phyloP scores from a whole-genome alignment of 2,113 vertebrate genomes.

The Micronycteris hirsuta region DNA sequence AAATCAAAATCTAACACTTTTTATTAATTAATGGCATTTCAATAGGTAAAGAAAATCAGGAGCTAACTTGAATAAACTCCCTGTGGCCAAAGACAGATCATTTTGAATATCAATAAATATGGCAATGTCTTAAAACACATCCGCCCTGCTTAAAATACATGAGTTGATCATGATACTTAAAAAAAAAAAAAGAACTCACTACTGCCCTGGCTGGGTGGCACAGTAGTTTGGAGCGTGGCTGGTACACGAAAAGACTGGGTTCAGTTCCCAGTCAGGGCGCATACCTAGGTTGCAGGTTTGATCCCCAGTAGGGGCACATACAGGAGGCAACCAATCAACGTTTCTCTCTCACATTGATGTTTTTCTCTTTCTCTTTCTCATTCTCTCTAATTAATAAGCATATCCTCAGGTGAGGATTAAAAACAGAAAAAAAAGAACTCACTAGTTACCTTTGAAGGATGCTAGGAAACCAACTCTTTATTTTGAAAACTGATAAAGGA shows the following conservation, averaged over 20 bases:
- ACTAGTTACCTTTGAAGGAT: background rate
- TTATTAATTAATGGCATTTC: background rate
- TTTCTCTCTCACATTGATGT: background rate
- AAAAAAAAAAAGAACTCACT: background rate
- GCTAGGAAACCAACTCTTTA: background rate
- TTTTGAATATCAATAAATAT: background rate
- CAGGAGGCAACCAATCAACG: background rate
- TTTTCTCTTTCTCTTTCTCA: too few relatives aligned
- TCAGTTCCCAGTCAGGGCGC: too few relatives aligned
- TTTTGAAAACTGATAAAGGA: background rate
- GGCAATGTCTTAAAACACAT: background rate
- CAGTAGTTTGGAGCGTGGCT: too few relatives aligned
- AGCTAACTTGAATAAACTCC: background rate
- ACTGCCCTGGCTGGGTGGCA: too few relatives aligned
- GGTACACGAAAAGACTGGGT: too few relatives aligned
- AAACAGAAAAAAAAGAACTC: background rate
- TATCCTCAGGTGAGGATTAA: too few relatives aligned
- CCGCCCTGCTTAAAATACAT: background rate
- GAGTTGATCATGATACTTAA: background rate
- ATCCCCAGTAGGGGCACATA: too few relatives aligned
- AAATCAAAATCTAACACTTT: background rate
- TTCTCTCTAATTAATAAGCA: too few relatives aligned
- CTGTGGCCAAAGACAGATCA: background rate
- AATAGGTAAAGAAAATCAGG: background rate
- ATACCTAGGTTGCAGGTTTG: background rate